phyloP scores from a whole-genome alignment of 2,113 vertebrate species.

The Chaenogobius annularis region DNA sequence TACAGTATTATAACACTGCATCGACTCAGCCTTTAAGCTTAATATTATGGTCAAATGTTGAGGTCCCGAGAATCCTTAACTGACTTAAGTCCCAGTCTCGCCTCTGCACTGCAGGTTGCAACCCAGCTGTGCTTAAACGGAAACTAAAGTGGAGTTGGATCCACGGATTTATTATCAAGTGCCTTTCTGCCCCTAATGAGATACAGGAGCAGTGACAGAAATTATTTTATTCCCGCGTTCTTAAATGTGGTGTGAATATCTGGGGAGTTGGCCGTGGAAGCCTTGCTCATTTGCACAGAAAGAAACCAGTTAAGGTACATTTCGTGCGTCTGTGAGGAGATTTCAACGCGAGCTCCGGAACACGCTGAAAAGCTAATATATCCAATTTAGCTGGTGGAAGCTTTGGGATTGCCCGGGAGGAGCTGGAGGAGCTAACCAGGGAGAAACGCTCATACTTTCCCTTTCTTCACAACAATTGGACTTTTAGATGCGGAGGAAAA shows the following conservation, averaged over 20 bases:
- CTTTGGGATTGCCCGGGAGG: slow-evolving; percentile 6
- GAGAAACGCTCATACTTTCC: not conserved
- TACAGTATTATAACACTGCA: not conserved
- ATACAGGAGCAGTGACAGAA: slow-evolving; percentile 3
- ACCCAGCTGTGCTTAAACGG: not conserved
- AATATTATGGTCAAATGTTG: not conserved
- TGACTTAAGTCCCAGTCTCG: not conserved
- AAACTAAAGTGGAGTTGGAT: not conserved
- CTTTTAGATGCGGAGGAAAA: not conserved
- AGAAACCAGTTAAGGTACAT: not conserved
- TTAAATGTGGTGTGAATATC: not conserved
- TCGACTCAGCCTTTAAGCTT: not conserved
- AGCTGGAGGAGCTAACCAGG: not conserved
- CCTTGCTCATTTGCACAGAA: slow-evolving; percentile 26
- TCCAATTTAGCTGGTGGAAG: slow-evolving; percentile 10
- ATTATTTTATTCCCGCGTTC: slow-evolving; percentile 6
- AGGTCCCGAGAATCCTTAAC: not conserved
- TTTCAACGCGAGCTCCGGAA: not conserved
- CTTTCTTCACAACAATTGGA: not conserved
- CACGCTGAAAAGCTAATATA: slow-evolving; percentile 1
- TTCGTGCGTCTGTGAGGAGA: slow-evolving; percentile 6
- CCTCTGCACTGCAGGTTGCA: not conserved
- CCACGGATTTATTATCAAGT: slow-evolving; percentile 10
- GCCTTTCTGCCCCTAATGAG: slow-evolving; percentile 7
- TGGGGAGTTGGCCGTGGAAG: not conserved